These are phyloP conservation scores for Lophotriccus pileatus DNA, from an alignment of 2,797 vertebrate species.

Conservation along the genomic window DNA sequence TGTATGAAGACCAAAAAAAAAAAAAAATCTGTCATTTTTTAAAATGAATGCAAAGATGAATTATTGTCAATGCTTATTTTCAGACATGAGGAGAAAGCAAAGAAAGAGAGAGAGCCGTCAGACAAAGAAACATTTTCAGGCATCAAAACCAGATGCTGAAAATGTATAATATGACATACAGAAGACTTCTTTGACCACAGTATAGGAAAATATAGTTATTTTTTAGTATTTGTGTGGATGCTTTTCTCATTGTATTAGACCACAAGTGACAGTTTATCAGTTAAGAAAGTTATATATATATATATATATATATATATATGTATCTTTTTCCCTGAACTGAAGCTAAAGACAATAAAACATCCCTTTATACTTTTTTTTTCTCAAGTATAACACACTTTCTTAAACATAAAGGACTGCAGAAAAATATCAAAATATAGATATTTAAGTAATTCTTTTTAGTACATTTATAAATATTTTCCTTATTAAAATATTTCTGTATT, in stretches of 20 bases:
- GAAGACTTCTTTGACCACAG: background rate
- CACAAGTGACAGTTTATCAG: background rate
- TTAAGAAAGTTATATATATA: background rate
- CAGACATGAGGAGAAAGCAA: rapidly evolving
- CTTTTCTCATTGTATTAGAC: background rate
- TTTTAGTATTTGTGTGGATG: background rate
- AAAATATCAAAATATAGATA: background rate
- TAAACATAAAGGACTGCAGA: background rate
- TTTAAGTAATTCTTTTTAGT: background rate
- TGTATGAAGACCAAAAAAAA: background rate
- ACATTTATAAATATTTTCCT: background rate
- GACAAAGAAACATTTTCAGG: background rate
- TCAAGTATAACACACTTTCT: background rate
- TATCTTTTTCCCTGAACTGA: background rate
- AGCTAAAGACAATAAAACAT: background rate
- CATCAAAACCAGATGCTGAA: background rate
- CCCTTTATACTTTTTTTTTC: background rate
- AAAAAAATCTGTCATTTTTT: background rate
- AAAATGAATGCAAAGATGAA: background rate
- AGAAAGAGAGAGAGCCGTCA: background rate
- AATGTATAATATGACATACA: background rate
- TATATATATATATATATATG: background rate
- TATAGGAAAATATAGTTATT: background rate
- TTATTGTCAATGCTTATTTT: background rate
- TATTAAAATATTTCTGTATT: background rate